Percentiles rank a stretch among this genome's conserved stretches.
These are phyloP conservation scores for Hirtodrosophila histrioides DNA, from an alignment of 2,888 invertebrate species.

Conservation along the genomic window DNA sequence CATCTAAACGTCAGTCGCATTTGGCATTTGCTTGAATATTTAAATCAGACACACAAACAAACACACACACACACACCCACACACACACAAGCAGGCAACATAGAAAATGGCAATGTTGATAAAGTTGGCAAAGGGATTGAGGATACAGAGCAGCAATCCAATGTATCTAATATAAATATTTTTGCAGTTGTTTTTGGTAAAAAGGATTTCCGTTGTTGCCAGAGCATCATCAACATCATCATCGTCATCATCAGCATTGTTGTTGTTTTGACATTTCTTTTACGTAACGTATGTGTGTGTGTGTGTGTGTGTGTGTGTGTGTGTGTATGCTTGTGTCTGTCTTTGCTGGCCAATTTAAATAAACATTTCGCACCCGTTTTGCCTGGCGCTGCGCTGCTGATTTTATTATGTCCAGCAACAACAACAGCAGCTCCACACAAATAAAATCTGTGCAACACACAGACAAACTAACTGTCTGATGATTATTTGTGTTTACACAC, in stretches of 20 bases:
- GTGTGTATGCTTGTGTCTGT: slow-evolving; percentile 36
- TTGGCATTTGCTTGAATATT: slow-evolving; percentile 46
- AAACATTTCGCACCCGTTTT: slow-evolving; percentile 76
- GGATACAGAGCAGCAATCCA: slow-evolving; percentile 50
- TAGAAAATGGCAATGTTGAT: slow-evolving; percentile 33
- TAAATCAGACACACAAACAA: slow-evolving; percentile 47
- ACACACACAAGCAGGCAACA: slow-evolving; percentile 8
- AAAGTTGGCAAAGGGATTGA: slow-evolving; percentile 13
- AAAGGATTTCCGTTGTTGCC: slow-evolving; percentile 75
- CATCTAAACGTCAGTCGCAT: slow-evolving; percentile 38
- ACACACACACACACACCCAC: slow-evolving; percentile 17
- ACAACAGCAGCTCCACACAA: slow-evolving; percentile 39
- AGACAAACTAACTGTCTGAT: slow-evolving; percentile 69
- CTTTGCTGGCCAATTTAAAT: slow-evolving; percentile 74
- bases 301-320: slow-evolving; percentile 18
- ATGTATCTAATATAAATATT: slow-evolving; percentile 79
- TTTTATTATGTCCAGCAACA: slow-evolving; percentile 72
- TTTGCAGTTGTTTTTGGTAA: slow-evolving; percentile 74
- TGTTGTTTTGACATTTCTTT: slow-evolving; percentile 64
- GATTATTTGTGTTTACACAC: slow-evolving; percentile 74
- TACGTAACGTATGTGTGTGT: slow-evolving; percentile 13
- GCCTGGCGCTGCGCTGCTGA: slow-evolving; percentile 47
- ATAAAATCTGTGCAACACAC: slow-evolving; percentile 67
- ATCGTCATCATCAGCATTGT: slow-evolving; percentile 14
- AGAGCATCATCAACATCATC: slow-evolving; percentile 20